phyloP scores from a whole-genome alignment of 2,797 vertebrate genomes.

The Pseudochirops corinnae region DNA sequence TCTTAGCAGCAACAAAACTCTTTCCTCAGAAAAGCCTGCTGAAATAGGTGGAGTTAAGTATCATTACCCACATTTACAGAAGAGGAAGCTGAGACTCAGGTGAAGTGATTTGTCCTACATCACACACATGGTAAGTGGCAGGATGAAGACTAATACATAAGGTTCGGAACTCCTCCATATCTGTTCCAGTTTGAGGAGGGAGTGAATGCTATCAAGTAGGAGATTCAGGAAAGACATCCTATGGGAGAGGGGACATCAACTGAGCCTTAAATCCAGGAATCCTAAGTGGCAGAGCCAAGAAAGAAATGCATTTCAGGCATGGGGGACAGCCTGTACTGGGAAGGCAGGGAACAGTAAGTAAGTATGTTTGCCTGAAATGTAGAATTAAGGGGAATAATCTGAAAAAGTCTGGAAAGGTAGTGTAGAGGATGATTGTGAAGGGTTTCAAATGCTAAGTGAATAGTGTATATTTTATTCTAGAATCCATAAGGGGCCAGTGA shows the following conservation, averaged over 20 bases:
- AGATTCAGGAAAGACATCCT: neutral
- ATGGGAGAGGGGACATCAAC: neutral
- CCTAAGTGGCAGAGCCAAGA: neutral
- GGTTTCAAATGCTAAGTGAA: neutral
- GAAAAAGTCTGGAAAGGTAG: neutral
- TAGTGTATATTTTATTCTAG: neutral
- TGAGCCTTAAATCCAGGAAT: neutral
- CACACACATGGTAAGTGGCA: neutral
- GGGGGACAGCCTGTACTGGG: neutral
- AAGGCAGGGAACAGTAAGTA: neutral
- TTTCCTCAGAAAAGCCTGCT: neutral
- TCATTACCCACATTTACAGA: neutral
- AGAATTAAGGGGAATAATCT: neutral
- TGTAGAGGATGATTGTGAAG: neutral
- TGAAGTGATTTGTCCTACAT: neutral
- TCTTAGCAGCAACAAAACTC: neutral
- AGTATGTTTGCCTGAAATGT: neutral
- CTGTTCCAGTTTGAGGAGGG: neutral
- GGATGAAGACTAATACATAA: neutral
- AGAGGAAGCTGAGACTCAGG: neutral
- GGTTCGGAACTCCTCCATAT: neutral
- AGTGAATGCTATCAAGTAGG: neutral
- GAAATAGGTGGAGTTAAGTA: neutral
- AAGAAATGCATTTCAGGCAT: neutral
- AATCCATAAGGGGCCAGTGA: neutral